Evolutionary conservation across 2,888 invertebrate genomes (phyloP).

Genomic region (Drosophila suboccidentalis): DNA sequence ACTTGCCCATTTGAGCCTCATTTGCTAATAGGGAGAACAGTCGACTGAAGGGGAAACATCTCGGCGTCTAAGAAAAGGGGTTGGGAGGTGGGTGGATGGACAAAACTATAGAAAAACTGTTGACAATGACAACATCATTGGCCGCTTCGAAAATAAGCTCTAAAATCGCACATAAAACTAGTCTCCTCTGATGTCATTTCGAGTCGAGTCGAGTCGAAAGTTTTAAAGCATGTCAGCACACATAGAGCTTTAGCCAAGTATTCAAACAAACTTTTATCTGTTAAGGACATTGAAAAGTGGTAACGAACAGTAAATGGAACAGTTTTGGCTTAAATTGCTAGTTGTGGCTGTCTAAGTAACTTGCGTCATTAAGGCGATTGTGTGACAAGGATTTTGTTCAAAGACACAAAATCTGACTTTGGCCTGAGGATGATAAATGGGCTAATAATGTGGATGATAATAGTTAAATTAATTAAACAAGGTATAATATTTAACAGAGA

Average conservation of each 20-base stretch:
- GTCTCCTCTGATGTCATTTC: slow-evolving; percentile 50
- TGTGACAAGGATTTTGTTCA: background rate
- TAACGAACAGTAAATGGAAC: slow-evolving; percentile 13
- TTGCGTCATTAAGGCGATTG: slow-evolving; percentile 5
- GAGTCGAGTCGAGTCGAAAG: slow-evolving; percentile 18
- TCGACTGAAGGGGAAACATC: background rate
- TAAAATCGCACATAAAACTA: slow-evolving; percentile 28
- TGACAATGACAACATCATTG: slow-evolving; percentile 59
- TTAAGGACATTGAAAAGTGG: slow-evolving; percentile 16
- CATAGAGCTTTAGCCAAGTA: slow-evolving; percentile 12
- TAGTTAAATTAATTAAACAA: background rate
- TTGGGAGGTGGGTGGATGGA: background rate
- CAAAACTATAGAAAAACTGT: slow-evolving; percentile 8
- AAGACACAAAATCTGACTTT: background rate
- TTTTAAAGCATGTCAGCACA: slow-evolving; percentile 6
- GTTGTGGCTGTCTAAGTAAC: slow-evolving; percentile 15
- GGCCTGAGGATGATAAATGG: background rate
- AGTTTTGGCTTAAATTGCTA: slow-evolving; percentile 14
- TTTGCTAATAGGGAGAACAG: slow-evolving; percentile 45
- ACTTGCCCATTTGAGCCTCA: slow-evolving; percentile 53
- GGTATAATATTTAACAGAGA: background rate
- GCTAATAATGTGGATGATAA: background rate
- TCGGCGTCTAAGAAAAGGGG: background rate
- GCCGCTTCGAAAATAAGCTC: slow-evolving; percentile 28
- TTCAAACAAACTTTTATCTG: slow-evolving; percentile 23